A percentile compares a stretch with the other conserved stretches of the same genome.
phyloP scores from a whole-genome alignment of 1,140 invertebrate species.

The Drosophila tristis region DNA sequence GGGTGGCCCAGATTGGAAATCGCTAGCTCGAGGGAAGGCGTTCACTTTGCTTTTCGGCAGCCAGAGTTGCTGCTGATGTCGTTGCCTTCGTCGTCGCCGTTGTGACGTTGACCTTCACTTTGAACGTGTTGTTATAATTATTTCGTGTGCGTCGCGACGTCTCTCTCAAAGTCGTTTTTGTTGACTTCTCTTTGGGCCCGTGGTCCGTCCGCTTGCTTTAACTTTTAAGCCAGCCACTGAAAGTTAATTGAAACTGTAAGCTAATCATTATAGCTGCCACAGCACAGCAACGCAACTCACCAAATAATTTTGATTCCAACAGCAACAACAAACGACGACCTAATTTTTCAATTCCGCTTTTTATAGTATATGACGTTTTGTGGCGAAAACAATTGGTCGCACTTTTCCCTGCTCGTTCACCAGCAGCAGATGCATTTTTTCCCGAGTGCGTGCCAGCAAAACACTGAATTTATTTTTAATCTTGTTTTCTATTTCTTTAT shows the following conservation, averaged over 20 bases:
- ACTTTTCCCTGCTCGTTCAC: constrained; percentile 33
- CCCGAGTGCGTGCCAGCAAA: constrained; percentile 27
- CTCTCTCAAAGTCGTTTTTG: constrained; percentile 48
- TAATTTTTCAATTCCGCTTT: constrained; percentile 28
- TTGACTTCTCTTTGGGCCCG: constrained; percentile 44
- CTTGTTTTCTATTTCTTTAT: constrained; percentile 59
- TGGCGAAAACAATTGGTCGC: constrained; percentile 16
- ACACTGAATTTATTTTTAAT: constrained; percentile 65
- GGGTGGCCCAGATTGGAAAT: constrained; percentile 4
- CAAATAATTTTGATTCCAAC: constrained; percentile 21
- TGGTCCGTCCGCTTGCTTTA: constrained; percentile 45
- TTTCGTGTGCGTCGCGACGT: constrained; percentile 34
- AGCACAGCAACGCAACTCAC: constrained; percentile 16
- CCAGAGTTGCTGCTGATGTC: constrained; percentile 60
- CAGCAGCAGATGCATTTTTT: constrained; percentile 47
- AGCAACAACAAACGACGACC: constrained; percentile 35
- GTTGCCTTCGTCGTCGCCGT: constrained; percentile 33
- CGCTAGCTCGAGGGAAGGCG: constrained; percentile 59
- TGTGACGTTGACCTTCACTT: constrained; percentile 62
- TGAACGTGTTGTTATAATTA: constrained; percentile 56
- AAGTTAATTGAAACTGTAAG: constrained; percentile 46
- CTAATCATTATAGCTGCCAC: constrained; percentile 27
- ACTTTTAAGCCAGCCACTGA: constrained; percentile 47
- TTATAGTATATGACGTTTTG: neutral
- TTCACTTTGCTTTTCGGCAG: constrained; percentile 47